Percentiles rank a stretch among this genome's conserved stretches.
These are phyloP conservation scores for Apodemia mormo DNA, from an alignment of 2,888 invertebrate genomes.

Conservation along the genomic window DNA sequence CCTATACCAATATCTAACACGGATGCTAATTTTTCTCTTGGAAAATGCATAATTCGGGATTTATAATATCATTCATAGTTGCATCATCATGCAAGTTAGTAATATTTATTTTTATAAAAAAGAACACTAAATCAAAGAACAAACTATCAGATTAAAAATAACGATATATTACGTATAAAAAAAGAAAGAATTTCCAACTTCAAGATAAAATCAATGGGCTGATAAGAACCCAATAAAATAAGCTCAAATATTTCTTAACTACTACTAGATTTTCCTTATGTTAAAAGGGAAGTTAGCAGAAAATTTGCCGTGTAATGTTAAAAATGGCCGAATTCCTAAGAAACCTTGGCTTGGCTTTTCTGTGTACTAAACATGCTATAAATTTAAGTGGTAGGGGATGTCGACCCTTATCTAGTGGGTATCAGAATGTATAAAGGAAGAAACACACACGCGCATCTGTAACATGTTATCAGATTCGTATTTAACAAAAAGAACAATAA, in stretches of 20 bases:
- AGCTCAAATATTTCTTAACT: background rate
- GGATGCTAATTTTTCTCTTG: too few relatives aligned
- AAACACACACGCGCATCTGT: background rate
- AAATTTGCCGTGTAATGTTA: background rate
- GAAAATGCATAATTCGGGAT: too few relatives aligned
- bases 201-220: background rate
- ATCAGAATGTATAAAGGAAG: conserved; percentile 2
- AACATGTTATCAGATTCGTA: background rate
- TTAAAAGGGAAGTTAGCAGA: conserved; percentile 4
- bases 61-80: too few relatives aligned
- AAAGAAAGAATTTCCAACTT: background rate
- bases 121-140: too few relatives aligned
- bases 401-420: conserved; percentile 55
- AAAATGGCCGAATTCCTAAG: conserved; percentile 1
- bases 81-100: too few relatives aligned
- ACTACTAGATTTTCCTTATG: background rate
- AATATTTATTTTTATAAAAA: too few relatives aligned
- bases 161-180: background rate
- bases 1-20: too few relatives aligned
- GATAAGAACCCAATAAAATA: background rate
- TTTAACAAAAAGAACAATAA: background rate
- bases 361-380: conserved; percentile 11
- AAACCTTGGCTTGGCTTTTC: background rate
- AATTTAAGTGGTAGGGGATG: conserved; percentile 29
- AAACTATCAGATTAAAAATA: too few relatives aligned